Percentiles rank a stretch among this genome's conserved stretches.
phyloP scores from a whole-genome alignment of 2,113 vertebrate genomes.

The Meriones unguiculatus region DNA sequence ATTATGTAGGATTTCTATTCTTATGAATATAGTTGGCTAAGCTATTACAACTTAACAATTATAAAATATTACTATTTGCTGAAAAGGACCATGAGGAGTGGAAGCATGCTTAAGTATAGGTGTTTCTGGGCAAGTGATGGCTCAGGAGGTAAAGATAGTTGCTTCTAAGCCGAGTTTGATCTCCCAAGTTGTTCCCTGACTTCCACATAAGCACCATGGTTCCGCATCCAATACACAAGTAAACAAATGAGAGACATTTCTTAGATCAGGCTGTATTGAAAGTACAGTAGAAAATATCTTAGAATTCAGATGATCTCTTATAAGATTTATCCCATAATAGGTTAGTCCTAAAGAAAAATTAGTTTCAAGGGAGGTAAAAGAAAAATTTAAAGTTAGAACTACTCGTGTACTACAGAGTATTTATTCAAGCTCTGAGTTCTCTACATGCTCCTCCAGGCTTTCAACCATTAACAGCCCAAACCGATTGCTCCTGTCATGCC shows the following conservation, averaged over 20 bases:
- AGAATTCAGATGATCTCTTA: constrained; percentile 25
- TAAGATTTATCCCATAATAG: constrained; percentile 10
- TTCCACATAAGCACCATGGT: background rate
- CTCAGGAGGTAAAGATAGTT: background rate
- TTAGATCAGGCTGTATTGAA: constrained; percentile 72
- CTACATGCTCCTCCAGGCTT: constrained; percentile 61
- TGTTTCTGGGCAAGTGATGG: background rate
- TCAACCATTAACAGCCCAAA: constrained; percentile 83
- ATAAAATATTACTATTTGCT: background rate
- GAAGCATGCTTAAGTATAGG: constrained; percentile 5
- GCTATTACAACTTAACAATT: constrained; percentile 9
- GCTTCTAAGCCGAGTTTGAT: background rate
- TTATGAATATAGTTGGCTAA: constrained; percentile 1
- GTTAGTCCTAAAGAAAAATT: constrained; percentile 42
- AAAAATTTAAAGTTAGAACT: background rate
- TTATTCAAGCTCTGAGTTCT: background rate
- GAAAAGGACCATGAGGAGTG: background rate
- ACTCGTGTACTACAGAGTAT: background rate
- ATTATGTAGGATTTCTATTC: background rate
- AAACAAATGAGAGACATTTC: background rate
- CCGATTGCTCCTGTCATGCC: constrained; percentile 71
- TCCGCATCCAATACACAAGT: background rate
- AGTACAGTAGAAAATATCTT: constrained; percentile 57
- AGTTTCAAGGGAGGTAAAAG: background rate
- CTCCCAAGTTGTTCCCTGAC: background rate